phyloP scores from a whole-genome alignment of 2,113 vertebrate genomes.

The Hymenochirus boettgeri region DNA sequence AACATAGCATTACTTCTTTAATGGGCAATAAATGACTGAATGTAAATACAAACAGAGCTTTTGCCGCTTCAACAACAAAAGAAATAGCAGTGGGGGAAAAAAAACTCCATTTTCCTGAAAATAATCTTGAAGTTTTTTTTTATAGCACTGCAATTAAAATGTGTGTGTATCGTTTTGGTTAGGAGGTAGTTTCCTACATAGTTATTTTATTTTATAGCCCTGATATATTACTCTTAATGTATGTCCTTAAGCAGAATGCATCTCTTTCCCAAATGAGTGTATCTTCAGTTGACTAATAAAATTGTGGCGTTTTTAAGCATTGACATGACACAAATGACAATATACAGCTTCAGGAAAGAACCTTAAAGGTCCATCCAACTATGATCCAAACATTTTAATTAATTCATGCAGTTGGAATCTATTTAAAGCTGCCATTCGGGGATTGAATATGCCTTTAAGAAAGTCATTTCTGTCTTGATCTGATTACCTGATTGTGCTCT shows the following conservation, averaged over 20 bases:
- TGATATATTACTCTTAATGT: slow-evolving; percentile 48
- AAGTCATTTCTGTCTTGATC: no score
- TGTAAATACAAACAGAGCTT: slow-evolving; percentile 74
- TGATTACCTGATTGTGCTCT: no score
- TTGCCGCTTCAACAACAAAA: slow-evolving; percentile 55
- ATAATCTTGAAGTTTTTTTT: slow-evolving; percentile 35
- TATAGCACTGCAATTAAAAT: slow-evolving; percentile 39
- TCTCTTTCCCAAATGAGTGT: slow-evolving; percentile 39
- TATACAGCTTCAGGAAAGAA: neutral
- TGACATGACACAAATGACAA: slow-evolving; percentile 21
- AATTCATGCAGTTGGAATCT: neutral
- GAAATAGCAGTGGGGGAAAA: slow-evolving; percentile 41
- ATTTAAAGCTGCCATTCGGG: no score
- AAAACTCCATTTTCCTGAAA: slow-evolving; percentile 34
- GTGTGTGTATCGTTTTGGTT: slow-evolving; percentile 61
- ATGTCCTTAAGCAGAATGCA: slow-evolving; percentile 52
- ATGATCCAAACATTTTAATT: neutral
- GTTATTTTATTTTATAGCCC: slow-evolving; percentile 38
- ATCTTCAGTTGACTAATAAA: slow-evolving; percentile 35
- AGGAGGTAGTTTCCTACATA: slow-evolving; percentile 51
- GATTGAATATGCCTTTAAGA: no score
- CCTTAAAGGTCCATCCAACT: neutral
- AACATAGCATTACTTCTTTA: slow-evolving; percentile 86
- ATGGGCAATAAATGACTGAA: slow-evolving; percentile 82
- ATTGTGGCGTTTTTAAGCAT: slow-evolving; percentile 6